phyloP scores from a whole-genome alignment of 2,113 vertebrate genomes.

The Porphyrio hochstetteri region DNA sequence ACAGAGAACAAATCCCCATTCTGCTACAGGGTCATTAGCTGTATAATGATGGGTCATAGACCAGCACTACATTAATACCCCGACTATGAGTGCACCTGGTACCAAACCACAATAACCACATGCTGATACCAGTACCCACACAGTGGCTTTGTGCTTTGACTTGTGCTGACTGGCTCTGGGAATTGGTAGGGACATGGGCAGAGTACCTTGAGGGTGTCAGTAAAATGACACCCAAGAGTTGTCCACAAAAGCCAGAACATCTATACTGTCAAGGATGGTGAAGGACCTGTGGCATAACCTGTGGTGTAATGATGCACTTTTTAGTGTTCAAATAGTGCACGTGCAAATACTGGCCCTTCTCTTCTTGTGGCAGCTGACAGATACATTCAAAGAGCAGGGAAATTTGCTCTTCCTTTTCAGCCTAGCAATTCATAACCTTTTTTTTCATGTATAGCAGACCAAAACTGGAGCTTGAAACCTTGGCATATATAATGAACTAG shows the following conservation, averaged over 20 bases:
- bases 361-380: not conserved
- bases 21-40: not conserved
- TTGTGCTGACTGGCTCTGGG: not conserved
- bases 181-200: not conserved
- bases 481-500: not conserved
- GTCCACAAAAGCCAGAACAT: not conserved
- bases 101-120: not conserved
- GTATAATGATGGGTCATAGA: not conserved
- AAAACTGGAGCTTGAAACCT: not conserved
- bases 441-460: fast-evolving
- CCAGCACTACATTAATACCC: not conserved
- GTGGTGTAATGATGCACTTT: not conserved
- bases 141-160: not conserved
- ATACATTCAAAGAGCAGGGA: not conserved
- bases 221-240: not conserved
- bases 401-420: not conserved
- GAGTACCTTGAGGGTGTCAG: not conserved
- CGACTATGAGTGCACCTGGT: not conserved
- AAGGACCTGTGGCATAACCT: not conserved
- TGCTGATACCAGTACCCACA: not conserved
- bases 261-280: fast-evolving
- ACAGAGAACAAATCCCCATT: not conserved
- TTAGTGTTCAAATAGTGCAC: not conserved
- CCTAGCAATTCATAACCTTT: not conserved
- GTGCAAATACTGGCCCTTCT: not conserved